Evolutionary conservation across 2,797 vertebrate genomes (phyloP).

Genomic region (Sebastes diaconus): DNA sequence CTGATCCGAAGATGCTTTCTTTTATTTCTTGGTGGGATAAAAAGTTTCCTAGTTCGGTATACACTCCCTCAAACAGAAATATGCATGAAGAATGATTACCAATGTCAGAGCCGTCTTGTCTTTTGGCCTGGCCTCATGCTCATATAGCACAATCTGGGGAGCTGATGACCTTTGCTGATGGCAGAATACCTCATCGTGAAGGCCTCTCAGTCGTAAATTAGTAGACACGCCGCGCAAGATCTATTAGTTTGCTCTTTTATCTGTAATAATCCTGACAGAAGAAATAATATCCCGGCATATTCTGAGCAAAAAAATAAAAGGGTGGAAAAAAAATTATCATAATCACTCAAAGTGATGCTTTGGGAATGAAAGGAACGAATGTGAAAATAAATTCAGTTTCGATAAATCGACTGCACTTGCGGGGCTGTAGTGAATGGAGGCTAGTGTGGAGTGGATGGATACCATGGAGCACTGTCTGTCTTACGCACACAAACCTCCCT

Average conservation of each 20-base stretch:
- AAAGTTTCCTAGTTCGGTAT: slow-evolving; percentile 1
- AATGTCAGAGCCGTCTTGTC: slow-evolving; percentile 27
- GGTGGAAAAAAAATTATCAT: slow-evolving; percentile 44
- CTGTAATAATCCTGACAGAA: slow-evolving; percentile 74
- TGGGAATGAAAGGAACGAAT: slow-evolving; percentile 50
- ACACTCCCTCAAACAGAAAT: slow-evolving; percentile 44
- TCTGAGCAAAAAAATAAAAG: slow-evolving; percentile 52
- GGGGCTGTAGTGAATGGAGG: slow-evolving; percentile 67
- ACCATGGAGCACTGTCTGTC: slow-evolving; percentile 73
- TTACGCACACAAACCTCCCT: slow-evolving; percentile 73
- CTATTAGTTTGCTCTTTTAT: slow-evolving; percentile 77
- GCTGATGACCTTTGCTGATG: slow-evolving; percentile 73
- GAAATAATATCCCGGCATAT: slow-evolving; percentile 62
- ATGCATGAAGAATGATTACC: slow-evolving; percentile 53
- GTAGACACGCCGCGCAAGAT: slow-evolving; percentile 43
- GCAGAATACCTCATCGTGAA: slow-evolving; percentile 51
- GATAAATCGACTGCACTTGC: slow-evolving; percentile 60
- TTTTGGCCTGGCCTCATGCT: slow-evolving; percentile 44
- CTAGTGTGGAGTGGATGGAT: slow-evolving; percentile 73
- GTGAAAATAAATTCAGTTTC: slow-evolving; percentile 64
- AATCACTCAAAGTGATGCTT: slow-evolving; percentile 72
- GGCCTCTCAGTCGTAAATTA: slow-evolving; percentile 61
- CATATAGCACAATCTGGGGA: slow-evolving; percentile 48
- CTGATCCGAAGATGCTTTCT: background rate
- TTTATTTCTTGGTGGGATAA: background rate